Conservation (phyloP, 2,113 vertebrate species). For the Mobula hypostoma region DNA sequence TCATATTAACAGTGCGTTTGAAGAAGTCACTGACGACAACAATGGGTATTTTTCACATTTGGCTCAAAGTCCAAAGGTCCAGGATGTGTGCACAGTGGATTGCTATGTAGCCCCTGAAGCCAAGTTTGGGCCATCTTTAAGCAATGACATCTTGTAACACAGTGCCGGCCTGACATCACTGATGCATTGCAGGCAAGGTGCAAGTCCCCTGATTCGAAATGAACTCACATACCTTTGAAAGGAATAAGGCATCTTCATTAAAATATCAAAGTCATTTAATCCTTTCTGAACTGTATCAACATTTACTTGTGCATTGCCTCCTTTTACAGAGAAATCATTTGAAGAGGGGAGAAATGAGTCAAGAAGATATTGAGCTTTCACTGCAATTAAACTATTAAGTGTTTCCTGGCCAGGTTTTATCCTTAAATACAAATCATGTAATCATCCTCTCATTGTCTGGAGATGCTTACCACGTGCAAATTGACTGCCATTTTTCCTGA, state of each 20-base stretch:
- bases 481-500: not conserved
- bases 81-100: not conserved
- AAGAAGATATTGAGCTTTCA: not conserved
- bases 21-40: conserved; percentile 25
- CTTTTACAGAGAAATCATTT: not conserved
- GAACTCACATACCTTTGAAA: not conserved
- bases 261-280: not conserved
- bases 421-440: not conserved
- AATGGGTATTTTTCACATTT: not conserved
- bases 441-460: not conserved
- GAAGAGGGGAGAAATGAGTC: not conserved
- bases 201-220: not conserved
- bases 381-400: not conserved
- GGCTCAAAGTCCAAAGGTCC: not conserved
- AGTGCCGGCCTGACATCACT: not conserved
- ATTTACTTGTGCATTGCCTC: not conserved
- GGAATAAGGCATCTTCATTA: not conserved
- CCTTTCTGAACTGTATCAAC: not conserved
- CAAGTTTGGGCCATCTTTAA: not conserved
- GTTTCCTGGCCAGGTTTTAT: not conserved
- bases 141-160: not conserved
- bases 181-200: not conserved
- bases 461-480: not conserved
- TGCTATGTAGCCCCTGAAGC: not conserved
- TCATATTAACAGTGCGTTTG: not conserved